These are phyloP conservation scores for Gallinago stenura DNA, from an alignment of 2,797 vertebrate species.

Conservation along the genomic window DNA sequence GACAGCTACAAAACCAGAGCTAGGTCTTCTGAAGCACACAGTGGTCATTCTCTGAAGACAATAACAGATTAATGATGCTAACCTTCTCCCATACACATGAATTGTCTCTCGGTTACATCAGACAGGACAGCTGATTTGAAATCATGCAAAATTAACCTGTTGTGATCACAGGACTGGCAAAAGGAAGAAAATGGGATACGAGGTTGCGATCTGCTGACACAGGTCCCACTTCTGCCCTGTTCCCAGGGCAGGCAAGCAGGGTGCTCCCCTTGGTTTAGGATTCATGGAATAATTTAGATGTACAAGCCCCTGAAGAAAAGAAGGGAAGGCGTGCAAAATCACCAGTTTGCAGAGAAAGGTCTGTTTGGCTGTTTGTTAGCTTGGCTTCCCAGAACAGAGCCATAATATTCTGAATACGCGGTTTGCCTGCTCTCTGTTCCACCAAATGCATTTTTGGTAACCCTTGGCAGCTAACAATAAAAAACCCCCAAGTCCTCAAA, in stretches of 20 bases:
- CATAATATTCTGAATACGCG: background rate
- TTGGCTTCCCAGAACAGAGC: background rate
- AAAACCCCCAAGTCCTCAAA: background rate
- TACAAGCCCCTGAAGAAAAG: background rate
- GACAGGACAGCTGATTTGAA: background rate
- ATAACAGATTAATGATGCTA: background rate
- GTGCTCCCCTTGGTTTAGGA: background rate
- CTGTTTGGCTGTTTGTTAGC: background rate
- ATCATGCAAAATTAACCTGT: background rate
- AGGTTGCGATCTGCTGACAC: background rate
- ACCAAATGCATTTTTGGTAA: background rate
- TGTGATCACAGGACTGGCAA: background rate
- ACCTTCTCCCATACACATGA: background rate
- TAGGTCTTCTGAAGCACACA: background rate
- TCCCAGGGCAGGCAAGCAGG: background rate
- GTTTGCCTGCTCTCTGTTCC: background rate
- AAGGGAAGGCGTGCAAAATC: background rate
- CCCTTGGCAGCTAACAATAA: background rate
- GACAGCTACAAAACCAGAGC: background rate
- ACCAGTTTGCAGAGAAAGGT: background rate
- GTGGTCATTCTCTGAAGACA: background rate
- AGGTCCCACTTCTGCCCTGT: background rate
- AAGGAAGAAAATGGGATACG: background rate
- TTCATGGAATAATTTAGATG: background rate
- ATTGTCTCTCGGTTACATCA: background rate